Evolutionary conservation across 2,888 invertebrate species (phyloP).

Genomic region (Molanna angustata): DNA sequence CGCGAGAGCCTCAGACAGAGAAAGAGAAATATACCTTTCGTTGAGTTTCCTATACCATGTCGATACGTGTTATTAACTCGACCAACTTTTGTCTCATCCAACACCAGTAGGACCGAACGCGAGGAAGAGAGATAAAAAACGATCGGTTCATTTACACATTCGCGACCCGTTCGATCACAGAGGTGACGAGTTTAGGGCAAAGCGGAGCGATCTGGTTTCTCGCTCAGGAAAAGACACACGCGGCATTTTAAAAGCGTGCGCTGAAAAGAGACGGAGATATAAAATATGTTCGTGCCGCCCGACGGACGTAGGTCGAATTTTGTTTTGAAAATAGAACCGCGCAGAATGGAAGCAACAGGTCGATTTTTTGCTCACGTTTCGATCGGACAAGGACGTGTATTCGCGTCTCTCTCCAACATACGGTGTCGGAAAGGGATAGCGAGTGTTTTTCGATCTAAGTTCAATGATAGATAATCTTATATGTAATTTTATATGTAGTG

Average conservation of each 20-base stretch:
- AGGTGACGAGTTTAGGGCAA: constrained; percentile 27
- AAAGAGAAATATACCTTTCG: no score
- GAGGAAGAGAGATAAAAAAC: not conserved
- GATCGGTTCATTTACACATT: not conserved
- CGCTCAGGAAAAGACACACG: constrained; percentile 7
- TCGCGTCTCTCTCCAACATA: not conserved
- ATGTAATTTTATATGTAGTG: not conserved
- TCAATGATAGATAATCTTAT: not conserved
- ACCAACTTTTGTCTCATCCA: no score
- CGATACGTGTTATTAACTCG: no score
- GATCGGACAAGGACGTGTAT: constrained; percentile 23
- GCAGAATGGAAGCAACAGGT: constrained; percentile 26
- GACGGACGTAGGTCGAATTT: not conserved
- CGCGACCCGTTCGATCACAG: constrained; percentile 8
- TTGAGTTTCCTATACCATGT: no score
- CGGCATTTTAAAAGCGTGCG: not conserved
- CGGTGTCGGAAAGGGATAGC: not conserved
- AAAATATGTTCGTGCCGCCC: not conserved
- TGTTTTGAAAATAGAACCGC: constrained; percentile 4
- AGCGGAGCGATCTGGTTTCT: constrained; percentile 14
- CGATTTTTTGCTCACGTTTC: constrained; percentile 21
- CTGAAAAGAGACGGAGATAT: constrained; percentile 5
- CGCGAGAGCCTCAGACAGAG: no score
- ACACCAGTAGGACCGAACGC: no score
- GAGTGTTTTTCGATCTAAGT: no score